Evolutionary conservation across 1,140 invertebrate genomes (phyloP).

Genomic region (Platyscapa corneri): DNA sequence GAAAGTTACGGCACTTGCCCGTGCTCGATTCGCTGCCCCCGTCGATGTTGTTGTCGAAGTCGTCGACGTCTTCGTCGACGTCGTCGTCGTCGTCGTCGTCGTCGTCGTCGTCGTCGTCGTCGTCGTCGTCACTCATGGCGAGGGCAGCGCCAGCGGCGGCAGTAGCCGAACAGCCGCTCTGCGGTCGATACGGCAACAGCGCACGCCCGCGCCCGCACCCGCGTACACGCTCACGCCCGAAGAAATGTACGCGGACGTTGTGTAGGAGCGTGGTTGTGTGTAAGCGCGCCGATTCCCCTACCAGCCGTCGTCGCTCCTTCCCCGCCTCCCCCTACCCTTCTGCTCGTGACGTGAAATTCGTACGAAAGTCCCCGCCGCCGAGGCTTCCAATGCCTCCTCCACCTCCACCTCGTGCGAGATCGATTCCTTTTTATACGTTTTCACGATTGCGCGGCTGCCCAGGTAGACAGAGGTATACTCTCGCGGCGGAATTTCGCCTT

Average conservation of each 20-base stretch:
- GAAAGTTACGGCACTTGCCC: slow-evolving; percentile 45
- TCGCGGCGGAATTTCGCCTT: not conserved
- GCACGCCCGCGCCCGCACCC: slow-evolving; percentile 61
- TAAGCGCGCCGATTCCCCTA: not conserved
- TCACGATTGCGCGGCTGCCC: not conserved
- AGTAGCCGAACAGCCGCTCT: slow-evolving; percentile 42
- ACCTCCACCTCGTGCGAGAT: not conserved
- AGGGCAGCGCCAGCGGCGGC: slow-evolving; percentile 66
- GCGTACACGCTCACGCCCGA: too few species aligned
- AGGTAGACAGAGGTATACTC: not conserved
- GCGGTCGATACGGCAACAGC: slow-evolving; percentile 73
- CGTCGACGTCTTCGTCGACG: too few species aligned
- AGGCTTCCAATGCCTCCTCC: not conserved
- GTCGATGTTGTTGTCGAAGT: too few species aligned
- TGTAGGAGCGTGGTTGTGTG: not conserved
- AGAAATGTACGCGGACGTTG: not conserved
- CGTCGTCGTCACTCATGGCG: slow-evolving; percentile 37
- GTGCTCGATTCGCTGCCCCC: slow-evolving; percentile 50
- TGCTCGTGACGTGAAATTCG: slow-evolving; percentile 17
- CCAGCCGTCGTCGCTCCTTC: too few species aligned
- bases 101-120: too few species aligned
- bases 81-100: too few species aligned
- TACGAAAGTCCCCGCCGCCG: not conserved
- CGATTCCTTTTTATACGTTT: slow-evolving; percentile 1
- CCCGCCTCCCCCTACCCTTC: too few species aligned